Evolutionary conservation across 1,140 invertebrate species (phyloP), one percentile per base, ranked within the genome.

Genomic region (Drosophila busckii): DNA sequence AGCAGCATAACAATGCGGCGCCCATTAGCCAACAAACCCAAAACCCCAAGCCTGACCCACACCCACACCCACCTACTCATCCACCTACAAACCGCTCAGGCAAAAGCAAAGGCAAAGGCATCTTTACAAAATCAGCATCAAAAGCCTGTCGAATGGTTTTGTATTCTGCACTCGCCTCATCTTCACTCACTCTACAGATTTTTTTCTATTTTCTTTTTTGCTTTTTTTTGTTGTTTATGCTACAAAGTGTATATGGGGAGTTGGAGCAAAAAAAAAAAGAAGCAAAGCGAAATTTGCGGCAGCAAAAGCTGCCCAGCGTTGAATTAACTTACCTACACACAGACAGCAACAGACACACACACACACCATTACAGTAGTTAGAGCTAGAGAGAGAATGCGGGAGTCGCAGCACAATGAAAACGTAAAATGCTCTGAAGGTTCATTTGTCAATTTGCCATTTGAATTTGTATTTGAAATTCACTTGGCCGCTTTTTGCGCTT

Each of bases 391-490:
- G 23, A 48, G 53, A 56, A n/a, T n/a, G n/a, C n/a, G n/a, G n/a
- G n/a, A n/a, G n/a, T n/a, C n/a, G n/a, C n/a, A n/a, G n/a, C 50
- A 78, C 71, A 78, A 78, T 78, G 71, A 54, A 78, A 78, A 78
- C 63, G 73, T 73, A 80, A 78, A 80, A 82, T 73, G 64, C 73
- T 80, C 68, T 63, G 70, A 80, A 82, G 73, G 75, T 80, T 80
- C 73, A 80, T 80, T 80, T 80, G 73, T 80, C 73, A 80, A 80
- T 80, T 80, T 80, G 75, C 68, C 75, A 80, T 80, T 80, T 80
- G 73, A 82, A 80, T 80, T 80, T 80, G 73, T 82, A 82, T 80
- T 82, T 80, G 68, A 67, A 80, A 80, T 80, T 80, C 73, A 80
- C 73, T 80, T 80, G 73, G 75, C 75, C 73, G 73, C 75, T 80